A percentile compares a stretch with the other conserved stretches of the same genome.
Evolutionary conservation across 1,140 invertebrate genomes (phyloP).

Genomic region (Cydia pomonella): DNA sequence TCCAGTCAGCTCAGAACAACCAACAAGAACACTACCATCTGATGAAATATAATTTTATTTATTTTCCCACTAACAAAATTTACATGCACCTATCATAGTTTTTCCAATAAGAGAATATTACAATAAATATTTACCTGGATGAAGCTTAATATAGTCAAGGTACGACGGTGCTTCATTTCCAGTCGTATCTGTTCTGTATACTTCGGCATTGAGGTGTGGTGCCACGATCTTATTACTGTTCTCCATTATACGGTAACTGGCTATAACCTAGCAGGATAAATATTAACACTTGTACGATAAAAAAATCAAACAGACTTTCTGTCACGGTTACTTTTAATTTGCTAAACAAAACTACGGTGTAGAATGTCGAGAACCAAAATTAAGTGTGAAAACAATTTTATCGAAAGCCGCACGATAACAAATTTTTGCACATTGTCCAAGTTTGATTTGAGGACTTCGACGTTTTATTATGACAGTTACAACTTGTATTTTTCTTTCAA

Average conservation of each 20-base stretch:
- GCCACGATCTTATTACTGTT: conserved; percentile 65
- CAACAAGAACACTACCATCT: conserved; percentile 71
- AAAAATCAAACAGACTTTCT: not conserved
- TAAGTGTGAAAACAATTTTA: too few species aligned
- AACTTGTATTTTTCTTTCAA: too few species aligned
- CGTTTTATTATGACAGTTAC: too few species aligned
- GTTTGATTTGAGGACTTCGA: too few species aligned
- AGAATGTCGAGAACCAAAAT: too few species aligned
- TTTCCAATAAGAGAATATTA: not conserved
- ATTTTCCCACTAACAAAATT: too few species aligned
- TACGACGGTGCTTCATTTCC: conserved; percentile 59
- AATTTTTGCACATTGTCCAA: too few species aligned
- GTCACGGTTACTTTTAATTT: too few species aligned
- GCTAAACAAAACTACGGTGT: not conserved
- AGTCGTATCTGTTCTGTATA: conserved; percentile 65
- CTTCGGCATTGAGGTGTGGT: conserved; percentile 72
- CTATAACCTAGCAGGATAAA: not conserved
- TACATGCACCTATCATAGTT: too few species aligned
- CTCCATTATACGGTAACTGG: conserved; percentile 48
- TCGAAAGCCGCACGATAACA: too few species aligned
- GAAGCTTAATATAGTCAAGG: conserved; percentile 64
- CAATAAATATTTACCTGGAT: conserved; percentile 51
- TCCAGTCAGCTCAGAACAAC: conserved; percentile 72
- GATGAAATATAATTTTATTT: conserved; percentile 38
- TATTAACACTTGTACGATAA: not conserved